Evolutionary conservation across 2,113 vertebrate species (phyloP).

Genomic region (Illadopsis cleaveri): DNA sequence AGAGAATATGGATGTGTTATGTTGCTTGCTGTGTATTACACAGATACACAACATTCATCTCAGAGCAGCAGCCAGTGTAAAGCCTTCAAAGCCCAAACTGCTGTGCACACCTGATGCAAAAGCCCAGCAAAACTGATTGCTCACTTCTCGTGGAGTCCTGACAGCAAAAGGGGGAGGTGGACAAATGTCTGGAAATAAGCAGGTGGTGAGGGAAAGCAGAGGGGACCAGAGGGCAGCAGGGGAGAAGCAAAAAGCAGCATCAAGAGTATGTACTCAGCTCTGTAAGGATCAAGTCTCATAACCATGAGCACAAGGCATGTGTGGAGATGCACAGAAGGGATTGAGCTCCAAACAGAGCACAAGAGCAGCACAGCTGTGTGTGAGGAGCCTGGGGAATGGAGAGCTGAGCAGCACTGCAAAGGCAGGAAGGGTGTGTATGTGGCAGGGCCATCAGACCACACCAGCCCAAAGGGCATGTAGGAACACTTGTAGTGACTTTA

Average conservation of each 20-base stretch:
- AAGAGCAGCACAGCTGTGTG: background rate
- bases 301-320: background rate
- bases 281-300: background rate
- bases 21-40: background rate
- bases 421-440: rapidly evolving
- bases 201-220: background rate
- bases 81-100: background rate
- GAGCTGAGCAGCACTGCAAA: background rate
- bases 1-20: constrained; percentile 3
- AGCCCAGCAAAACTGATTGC: background rate
- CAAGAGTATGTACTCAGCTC: background rate
- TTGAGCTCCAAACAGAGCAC: background rate
- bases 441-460: background rate
- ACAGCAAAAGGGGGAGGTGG: background rate
- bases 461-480: background rate
- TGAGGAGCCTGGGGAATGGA: rapidly evolving
- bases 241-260: background rate
- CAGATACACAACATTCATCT: constrained; percentile 2
- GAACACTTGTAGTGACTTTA: background rate
- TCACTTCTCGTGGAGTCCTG: background rate
- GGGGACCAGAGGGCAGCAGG: background rate
- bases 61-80: background rate
- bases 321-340: background rate
- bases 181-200: background rate
- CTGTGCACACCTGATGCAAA: background rate